Base-by-base conservation (phyloP, 2,113 vertebrate species). In the Poeciliopsis retropinna region DNA sequence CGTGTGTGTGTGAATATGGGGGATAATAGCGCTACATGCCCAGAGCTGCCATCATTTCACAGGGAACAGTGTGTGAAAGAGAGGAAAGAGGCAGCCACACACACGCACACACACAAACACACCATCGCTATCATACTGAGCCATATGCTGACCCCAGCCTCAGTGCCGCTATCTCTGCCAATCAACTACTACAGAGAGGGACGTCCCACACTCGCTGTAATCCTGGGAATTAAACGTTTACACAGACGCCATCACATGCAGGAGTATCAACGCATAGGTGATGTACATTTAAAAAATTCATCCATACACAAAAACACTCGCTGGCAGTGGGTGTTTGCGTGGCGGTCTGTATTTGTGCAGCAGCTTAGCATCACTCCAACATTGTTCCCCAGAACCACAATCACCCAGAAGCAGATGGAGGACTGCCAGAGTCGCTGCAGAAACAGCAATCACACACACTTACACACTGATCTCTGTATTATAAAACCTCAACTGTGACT, bases 91-190 rank as follows among this genome's bases (percentile, higher is more conserved):
- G 88, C 86, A 88, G 81, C 73, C 84, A 96, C 94, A 85, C 85
- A 95, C 94, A 94, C 94, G 10, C 37, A 39, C 12, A 13, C 37
- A 39, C 37, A 86, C 82, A 85, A 19, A 90, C 79, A 73, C 72
- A 96, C 94, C 92, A 95, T 94, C 81, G 83, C 94, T 98, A 98
- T 99, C 97, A 96, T 95, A 92, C 94, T 93, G 94, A 92, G 96
- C 96, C 97, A 99, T 98, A 99, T 98, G 97, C 95, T 98, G 97
- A 97, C 95, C 95, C 95, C 94, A 95, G 95, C 94, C 95, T 95
- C 95, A 95, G 93, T 92, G 88, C 95, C 94, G 95, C 95, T 97
- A 97, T 96, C 96, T 92, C 95, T 94, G 95, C 95, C 95, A 96
- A 97, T 97, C 97, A 97, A 95, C 94, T 94, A 95, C 94, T 95